Evolutionary conservation across 2,888 invertebrate genomes (phyloP).

Genomic region (Trissolcus japonicus): DNA sequence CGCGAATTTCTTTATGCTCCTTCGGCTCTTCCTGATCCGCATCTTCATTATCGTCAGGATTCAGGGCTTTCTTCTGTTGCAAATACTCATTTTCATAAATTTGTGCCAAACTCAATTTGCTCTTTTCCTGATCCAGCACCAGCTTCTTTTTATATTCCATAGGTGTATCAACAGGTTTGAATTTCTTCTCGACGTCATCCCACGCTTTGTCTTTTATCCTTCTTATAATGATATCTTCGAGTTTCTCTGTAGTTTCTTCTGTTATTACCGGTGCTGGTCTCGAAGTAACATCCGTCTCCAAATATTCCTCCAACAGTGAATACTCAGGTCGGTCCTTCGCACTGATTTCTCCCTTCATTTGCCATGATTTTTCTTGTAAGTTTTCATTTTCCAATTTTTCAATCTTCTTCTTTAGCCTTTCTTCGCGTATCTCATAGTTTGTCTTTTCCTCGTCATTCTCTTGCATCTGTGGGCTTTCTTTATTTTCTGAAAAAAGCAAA

Average conservation of each 20-base stretch:
- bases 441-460: conserved; percentile 20
- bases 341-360: conserved; percentile 92
- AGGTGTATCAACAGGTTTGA: conserved; percentile 89
- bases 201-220: conserved; percentile 95
- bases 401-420: conserved; percentile 83
- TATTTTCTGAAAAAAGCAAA: conserved; percentile 59
- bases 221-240: conserved; percentile 94
- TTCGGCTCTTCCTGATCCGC: conserved; percentile 82
- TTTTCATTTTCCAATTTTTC: conserved; percentile 84
- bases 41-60: conserved; percentile 79
- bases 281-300: conserved; percentile 91
- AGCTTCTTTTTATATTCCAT: conserved; percentile 91
- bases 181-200: conserved; percentile 94
- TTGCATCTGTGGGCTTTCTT: conserved; percentile 35
- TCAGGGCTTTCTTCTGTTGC: conserved; percentile 80
- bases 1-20: conserved; percentile 86
- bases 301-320: conserved; percentile 92
- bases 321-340: conserved; percentile 90
- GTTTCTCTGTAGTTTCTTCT: conserved; percentile 88
- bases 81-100: conserved; percentile 94
- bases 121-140: conserved; percentile 94
- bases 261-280: conserved; percentile 94
- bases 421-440: conserved; percentile 83
- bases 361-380: conserved; percentile 93
- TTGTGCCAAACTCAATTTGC: conserved; percentile 93